phyloP scores from a whole-genome alignment of 2,797 vertebrate genomes.

The Rhabdomys pumilio region DNA sequence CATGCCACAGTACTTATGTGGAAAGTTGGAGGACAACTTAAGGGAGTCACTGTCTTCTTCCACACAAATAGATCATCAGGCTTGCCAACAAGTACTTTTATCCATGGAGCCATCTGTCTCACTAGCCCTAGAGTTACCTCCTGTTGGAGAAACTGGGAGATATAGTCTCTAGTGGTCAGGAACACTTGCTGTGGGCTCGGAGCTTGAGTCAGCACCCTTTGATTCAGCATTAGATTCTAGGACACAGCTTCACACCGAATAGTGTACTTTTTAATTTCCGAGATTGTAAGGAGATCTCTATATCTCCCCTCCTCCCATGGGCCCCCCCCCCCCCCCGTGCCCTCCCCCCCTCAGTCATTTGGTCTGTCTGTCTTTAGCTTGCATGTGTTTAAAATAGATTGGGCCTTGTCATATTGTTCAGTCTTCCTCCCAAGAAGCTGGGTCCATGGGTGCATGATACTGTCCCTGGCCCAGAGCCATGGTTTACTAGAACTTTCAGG shows the following conservation, averaged over 20 bases:
- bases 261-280: background rate
- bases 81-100: background rate
- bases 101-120: background rate
- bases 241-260: background rate
- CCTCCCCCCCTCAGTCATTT: no score
- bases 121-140: background rate
- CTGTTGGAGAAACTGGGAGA: background rate
- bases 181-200: background rate
- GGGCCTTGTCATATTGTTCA: background rate
- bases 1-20: background rate
- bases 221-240: background rate
- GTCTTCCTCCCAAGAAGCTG: background rate
- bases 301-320: no score
- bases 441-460: background rate
- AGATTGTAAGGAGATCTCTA: background rate
- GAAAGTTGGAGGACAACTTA: background rate
- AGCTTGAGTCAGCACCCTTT: background rate
- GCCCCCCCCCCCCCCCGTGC: no score
- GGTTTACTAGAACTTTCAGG: constrained; percentile 35
- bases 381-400: background rate
- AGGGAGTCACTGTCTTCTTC: background rate
- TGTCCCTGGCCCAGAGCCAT: background rate
- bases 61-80: background rate
- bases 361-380: background rate
- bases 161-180: background rate